Base-by-base conservation (phyloP, 1,140 invertebrate species). In the Euwallacea fornicatus region DNA sequence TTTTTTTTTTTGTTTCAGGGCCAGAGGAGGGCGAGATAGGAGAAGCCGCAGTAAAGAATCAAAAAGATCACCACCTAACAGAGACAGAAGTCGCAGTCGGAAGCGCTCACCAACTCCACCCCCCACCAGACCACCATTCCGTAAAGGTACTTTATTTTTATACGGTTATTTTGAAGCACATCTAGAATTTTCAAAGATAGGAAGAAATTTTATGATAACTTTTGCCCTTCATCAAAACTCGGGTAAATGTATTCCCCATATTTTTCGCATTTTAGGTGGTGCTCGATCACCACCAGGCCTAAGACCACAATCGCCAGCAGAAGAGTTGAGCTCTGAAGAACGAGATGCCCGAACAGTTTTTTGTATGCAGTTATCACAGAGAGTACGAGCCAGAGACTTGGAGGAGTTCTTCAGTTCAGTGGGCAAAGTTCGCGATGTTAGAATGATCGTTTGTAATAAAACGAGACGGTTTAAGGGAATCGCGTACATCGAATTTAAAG, bases 351-450 rank as follows among this genome's bases (percentile, higher is more conserved):
- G 98, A 10, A 99, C 98, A 21, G 95, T 99, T 8, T 99, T 99
- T 82, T 98, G 96, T 82, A 96, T 98, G 91, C 96, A 98, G 82
- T 81, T 98, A 43, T 96, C 96, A 69, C 94, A 98, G 78, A 86
- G 95, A 75, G 96, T 99, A 75, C 88, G 97, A 69, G 94, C 94
- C 8, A 88, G 97, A 69, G 98, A 99, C 83, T 84, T 99, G 44
- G 98, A 99, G 85, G 97, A 99, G 83, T 99, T 99, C 82, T 99
- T 99, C 81, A 98, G 95, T 4, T 94, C 95, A 66, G 97, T 99
- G 68, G 98, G 98, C 47, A 98, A 98, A 87, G 97, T 99, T 16
- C 88, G 96, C 76, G 98, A 99, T 87, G 98, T 99, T 8, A 87
- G 97, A 79, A 89, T 99, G 72, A 99, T 99, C 54, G 98, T 96